phyloP scores from a whole-genome alignment of 2,888 invertebrate genomes.

The Tineola bisselliella region DNA sequence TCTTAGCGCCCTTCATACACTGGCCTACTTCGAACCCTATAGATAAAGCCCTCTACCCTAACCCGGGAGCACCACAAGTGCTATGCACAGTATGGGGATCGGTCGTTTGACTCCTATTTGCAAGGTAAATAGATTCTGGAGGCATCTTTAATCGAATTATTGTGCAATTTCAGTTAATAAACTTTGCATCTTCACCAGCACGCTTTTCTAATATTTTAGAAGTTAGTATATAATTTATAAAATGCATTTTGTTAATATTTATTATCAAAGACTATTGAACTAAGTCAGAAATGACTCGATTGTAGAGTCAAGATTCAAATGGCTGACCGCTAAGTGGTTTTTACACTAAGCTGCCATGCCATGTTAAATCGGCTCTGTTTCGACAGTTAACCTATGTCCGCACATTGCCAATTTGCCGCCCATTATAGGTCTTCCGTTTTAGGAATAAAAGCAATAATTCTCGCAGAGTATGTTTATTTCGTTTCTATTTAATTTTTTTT shows the following conservation, averaged over 20 bases:
- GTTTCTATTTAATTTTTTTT: no score
- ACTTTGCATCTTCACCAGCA: no score
- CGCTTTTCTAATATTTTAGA: no score
- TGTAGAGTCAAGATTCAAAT: not conserved
- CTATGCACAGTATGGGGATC: conserved; percentile 15
- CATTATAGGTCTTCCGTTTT: no score
- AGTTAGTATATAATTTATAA: no score
- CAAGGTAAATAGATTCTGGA: not conserved
- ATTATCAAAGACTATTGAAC: no score
- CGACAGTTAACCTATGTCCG: not conserved
- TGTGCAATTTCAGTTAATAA: not conserved
- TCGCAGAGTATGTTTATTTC: no score
- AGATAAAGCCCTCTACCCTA: not conserved
- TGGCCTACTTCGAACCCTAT: conserved; percentile 25
- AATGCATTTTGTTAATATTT: no score
- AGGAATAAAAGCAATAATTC: no score
- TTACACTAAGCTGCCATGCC: not conserved
- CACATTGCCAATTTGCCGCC: no score
- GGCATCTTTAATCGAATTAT: conserved; percentile 11
- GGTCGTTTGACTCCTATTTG: conserved; percentile 4
- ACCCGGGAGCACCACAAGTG: conserved; percentile 20
- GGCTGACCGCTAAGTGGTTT: not conserved
- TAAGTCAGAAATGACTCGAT: no score
- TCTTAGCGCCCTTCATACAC: conserved; percentile 21
- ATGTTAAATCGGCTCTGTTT: not conserved